phyloP scores from a whole-genome alignment of 2,113 vertebrate genomes.

The Pterophyllum scalare region DNA sequence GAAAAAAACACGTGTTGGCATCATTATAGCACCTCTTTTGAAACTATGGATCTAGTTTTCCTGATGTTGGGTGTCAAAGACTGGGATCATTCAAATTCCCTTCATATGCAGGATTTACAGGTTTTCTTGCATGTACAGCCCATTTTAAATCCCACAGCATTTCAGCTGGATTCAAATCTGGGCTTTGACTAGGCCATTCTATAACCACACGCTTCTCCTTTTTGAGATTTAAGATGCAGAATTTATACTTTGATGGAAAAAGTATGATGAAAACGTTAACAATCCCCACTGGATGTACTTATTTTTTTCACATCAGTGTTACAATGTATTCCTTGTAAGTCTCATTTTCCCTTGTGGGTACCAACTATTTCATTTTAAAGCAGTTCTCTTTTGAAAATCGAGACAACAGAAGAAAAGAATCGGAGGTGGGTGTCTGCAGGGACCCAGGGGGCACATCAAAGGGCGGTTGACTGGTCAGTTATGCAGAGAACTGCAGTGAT shows the following conservation, averaged over 20 bases:
- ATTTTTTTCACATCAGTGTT: slow-evolving; percentile 4
- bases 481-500: slow-evolving; percentile 45
- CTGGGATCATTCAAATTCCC: neutral
- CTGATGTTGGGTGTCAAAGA: neutral
- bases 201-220: neutral
- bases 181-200: neutral
- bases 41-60: too few relatives aligned
- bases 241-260: slow-evolving; percentile 7
- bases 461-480: slow-evolving; percentile 54
- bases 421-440: neutral
- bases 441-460: slow-evolving; percentile 50
- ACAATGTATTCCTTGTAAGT: neutral
- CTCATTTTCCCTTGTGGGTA: neutral
- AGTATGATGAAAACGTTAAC: neutral
- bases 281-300: slow-evolving; percentile 6
- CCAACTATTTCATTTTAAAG: neutral
- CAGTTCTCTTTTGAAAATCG: neutral
- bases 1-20: too few relatives aligned
- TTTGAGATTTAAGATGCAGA: neutral
- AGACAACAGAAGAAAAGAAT: neutral
- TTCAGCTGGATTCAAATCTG: neutral
- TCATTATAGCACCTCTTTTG: too few relatives aligned
- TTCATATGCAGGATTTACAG: neutral
- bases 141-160: neutral
- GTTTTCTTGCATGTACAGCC: neutral